Base-by-base conservation (phyloP, 2,113 vertebrate genomes). In the Bos taurus region DNA sequence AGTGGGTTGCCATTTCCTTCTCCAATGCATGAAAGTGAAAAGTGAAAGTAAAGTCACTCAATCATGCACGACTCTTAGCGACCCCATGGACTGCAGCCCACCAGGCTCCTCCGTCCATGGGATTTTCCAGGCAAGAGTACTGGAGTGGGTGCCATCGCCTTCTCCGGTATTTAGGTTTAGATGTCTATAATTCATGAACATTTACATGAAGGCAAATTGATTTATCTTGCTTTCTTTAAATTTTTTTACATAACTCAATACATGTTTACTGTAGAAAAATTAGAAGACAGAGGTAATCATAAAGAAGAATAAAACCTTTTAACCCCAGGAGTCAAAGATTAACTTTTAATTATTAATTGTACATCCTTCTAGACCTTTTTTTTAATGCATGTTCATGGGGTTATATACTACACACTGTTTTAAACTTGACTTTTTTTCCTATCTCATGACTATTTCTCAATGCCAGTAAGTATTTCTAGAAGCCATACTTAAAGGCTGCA, bases 381-480 rank as follows among this genome's bases (percentile, higher is more conserved):
- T 88, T 92, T 26, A 87, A 5, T 46, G 23, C 6, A 83, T 83
- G 82, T 71, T 91, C 56, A 52, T 46, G 40, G 17, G 19, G n/a
- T 82, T n/a, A 64, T 56, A 56, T 25, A 40, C 15, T 91, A 43
- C 8, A 82, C 4, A 57, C 17, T 54, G 9, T 54, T 95, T 96
- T 96, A 84, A 67, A 90, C 23, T 67, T 82, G n/a, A 56, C 23
- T 74, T 96, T 92, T 91, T 95, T 95, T 26, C 9, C 3, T 62
- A 13, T 56, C 36, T 89, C 26, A 7, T 56, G 23, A 74, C 33
- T 92, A 57, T 91, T 93, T 88, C 14, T 95, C 3, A 26, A 28
- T 56, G 23, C 64, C 86, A 93, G 5, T 90, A 91, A 97, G 64
- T 92, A 86, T 77, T 95, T 91, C 62, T 96, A 71, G 36, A 74